Evolutionary conservation across 2,888 invertebrate genomes (phyloP), one percentile per base, ranked within the genome.

Genomic region (Xylota segnis): DNA sequence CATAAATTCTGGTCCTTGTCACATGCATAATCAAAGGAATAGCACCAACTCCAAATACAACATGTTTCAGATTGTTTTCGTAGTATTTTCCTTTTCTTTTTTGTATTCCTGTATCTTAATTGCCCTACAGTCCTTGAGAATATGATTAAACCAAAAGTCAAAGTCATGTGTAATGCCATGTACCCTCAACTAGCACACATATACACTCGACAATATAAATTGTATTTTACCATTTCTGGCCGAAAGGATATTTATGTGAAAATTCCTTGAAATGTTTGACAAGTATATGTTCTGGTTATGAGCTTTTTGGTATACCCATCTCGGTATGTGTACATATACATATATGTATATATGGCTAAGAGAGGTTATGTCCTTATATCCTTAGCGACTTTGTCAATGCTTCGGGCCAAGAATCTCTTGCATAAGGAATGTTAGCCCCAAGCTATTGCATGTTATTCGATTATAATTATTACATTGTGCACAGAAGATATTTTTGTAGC

Each of bases 401-500:
- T 54, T 14, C 7, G 54, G 68, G 43, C 40, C n/a, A 29, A 6
- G 29, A 56, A 54, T 68, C 54, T 29, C n/a, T 56, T 68, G 54
- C 40, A 58, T 18, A 70, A 45, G 58, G 18, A 70, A 32, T 47
- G 7, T 34, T 9, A 58, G 58, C 56, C n/a, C n/a, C 6, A 18
- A 45, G 56, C 32, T 56, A 56, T 56, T 70, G 56, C 54, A 58
- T 70, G 56, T 56, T 56, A 70, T 58, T 58, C 45, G 70, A 45
- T 58, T 70, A 70, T 70, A 58, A 70, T 70, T 54, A 68, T 54
- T 54, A 54, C 16, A 12, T 29, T 58, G 32, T 58, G 45, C 45
- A 58, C 18, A 45, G 45, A 37, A 47, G 58, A 5, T 32, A 45
- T 45, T 56, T 34, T 18, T 10, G 45, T 27, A n/a, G 32, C 58